Evolutionary conservation across 1,140 invertebrate genomes (phyloP), one percentile per base, ranked within the genome.

Genomic region (Stegodyphus mimosarum): DNA sequence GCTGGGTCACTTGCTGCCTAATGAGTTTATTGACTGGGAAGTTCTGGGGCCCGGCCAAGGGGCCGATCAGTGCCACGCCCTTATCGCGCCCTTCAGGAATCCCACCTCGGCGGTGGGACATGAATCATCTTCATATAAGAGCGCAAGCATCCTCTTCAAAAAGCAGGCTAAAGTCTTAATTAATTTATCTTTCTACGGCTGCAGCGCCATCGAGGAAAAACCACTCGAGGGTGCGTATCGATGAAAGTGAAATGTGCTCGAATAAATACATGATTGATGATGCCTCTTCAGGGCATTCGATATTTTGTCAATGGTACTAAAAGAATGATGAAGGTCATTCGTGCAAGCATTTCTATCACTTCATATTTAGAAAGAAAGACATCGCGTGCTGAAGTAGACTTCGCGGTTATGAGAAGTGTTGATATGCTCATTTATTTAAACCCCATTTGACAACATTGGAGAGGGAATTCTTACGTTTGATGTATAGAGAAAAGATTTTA

Each of bases 11-110:
- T 81, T 81, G 79, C 69, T 81, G 55, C 60, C 70, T 81, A 81
- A 81, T 81, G 79, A 81, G 79, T 81, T 81, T 81, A 81, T 81
- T 81, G 79, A 81, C 79, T 81, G 79, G 79, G 79, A 73, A 73
- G 79, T 72, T 66, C 70, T 81, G 79, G 79, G 79, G 79, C 79
- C 79, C 79, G 79, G 79, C 79, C 79, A 81, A 81, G 79, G 78
- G 77, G 79, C 79, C 70, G 79, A 73, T 81, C 79, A 15, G 49
- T 9, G 48, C 70, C 79, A 81, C 79, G 79, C 79, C 79, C 79
- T 81, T 60, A 60, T 81, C 15, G 70, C 79, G 71, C 79, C 79
- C 55, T 81, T 73, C 70, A 73, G 70, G 60, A 73, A 72, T 81
- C 79, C 55, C 69, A 49, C 69, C 69, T 33, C 33, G 33, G 33